Conservation (phyloP, 30 jellyfish, hydroid and myxozoan genomes). For the Cassiopea xamachana region DNA sequence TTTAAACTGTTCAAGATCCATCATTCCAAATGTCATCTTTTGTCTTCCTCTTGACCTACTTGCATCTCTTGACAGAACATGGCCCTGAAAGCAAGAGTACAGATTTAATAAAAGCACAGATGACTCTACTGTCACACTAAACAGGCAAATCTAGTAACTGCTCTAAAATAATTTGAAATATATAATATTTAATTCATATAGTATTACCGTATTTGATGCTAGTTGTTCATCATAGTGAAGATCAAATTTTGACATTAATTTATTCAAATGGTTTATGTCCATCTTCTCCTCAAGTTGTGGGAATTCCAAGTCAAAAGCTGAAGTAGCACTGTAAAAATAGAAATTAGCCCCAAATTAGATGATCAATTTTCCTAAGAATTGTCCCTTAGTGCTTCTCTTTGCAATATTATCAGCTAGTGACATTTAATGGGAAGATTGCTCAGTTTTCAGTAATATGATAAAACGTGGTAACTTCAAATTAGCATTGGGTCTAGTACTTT, state of each 20-base stretch:
- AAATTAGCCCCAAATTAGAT: background rate
- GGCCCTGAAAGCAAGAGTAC: conserved; percentile 35
- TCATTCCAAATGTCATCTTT: conserved; percentile 58
- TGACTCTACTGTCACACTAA: background rate
- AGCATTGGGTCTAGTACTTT: too few relatives aligned
- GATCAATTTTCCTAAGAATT: background rate
- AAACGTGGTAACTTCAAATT: too few relatives aligned
- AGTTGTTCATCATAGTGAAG: conserved; percentile 52
- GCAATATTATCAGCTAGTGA: too few relatives aligned
- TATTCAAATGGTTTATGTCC: conserved; percentile 60
- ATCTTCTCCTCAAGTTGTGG: conserved; percentile 68
- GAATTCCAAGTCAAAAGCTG: conserved; percentile 43
- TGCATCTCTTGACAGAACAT: conserved; percentile 71
- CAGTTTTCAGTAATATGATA: too few relatives aligned
- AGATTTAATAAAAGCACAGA: background rate
- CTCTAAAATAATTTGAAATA: too few relatives aligned
- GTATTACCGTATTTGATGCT: conserved; percentile 33
- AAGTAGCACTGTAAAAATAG: conserved; percentile 1
- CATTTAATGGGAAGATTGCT: too few relatives aligned
- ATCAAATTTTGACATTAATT: conserved; percentile 69
- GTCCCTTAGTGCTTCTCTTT: too few relatives aligned
- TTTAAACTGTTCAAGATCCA: conserved; percentile 62
- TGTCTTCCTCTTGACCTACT: conserved; percentile 39
- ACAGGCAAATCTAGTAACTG: too few relatives aligned
- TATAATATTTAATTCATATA: too few relatives aligned